Base-by-base conservation (phyloP, 2,113 vertebrate genomes). In the Fregetta grallaria region DNA sequence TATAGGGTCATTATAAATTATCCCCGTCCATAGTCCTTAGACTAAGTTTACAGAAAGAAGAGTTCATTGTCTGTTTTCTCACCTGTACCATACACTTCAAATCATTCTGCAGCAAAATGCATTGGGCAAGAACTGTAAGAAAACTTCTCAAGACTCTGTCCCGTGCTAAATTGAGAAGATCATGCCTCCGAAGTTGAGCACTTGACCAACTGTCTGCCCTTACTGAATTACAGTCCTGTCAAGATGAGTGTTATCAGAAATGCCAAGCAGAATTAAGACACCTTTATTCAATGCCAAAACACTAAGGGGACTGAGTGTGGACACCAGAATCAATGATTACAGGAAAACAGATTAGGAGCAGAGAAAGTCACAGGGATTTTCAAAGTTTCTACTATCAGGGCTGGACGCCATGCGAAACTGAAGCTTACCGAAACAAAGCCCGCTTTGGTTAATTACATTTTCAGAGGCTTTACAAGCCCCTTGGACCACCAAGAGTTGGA, bases 381-480 rank as follows among this genome's bases (percentile, higher is more conserved):
- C 55, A 44, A 78, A 10, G 25, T 42, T 55, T 80, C 42, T 15
- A 3, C 26, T 29, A 11, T 1, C 5, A 11, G 13, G 30, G 22
- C 42, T 49, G 80, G 29, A 50, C 0, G 8, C 26, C 18, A 17
- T 2, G 8, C 0, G 9, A 47, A 88, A 26, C 14, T 11, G 52
- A 52, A 47, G 25, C 6, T 11, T 15, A 3, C 12, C 10, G 36
- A 56, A 13, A 11, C 0, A 2, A 34, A 19, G 7, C 4, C 14
- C 34, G 38, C 20, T 78, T 66, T 22, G 53, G 11, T 34, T 34
- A n/a, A 50, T 47, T 55, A 15, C 6, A 49, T 21, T 15, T 45
- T n/a, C 38, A 21, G 21, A 53, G 30, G 44, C 27, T 34, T 58
- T 22, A 30, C 5, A 40, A 58, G 36, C 23, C 26, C 42, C 15